A percentile compares a stretch with the other conserved stretches of the same genome.
Evolutionary conservation across 2,113 vertebrate species (phyloP).

Genomic region (Neolamprologus ventralis): DNA sequence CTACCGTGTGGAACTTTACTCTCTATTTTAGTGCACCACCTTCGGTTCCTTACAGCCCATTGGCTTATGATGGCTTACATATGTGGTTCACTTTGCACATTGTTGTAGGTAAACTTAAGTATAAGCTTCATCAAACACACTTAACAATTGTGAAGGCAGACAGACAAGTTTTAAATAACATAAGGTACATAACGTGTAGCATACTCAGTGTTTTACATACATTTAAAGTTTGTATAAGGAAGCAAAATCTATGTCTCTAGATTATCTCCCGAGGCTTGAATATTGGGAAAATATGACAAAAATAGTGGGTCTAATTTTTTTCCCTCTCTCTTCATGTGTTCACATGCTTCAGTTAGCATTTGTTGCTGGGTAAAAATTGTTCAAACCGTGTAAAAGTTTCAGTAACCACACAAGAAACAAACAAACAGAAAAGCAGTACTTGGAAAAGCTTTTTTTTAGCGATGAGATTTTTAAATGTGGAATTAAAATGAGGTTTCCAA

Average conservation of each 20-base stretch:
- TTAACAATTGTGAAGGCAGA: not conserved
- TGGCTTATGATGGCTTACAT: not conserved
- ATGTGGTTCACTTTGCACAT: not conserved
- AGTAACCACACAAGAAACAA: not conserved
- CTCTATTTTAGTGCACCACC: conserved; percentile 30
- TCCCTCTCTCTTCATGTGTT: not conserved
- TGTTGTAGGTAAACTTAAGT: not conserved
- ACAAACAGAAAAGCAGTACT: not conserved
- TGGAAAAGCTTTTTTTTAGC: not conserved
- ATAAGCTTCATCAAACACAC: not conserved
- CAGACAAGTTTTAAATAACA: not conserved
- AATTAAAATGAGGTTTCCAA: not conserved
- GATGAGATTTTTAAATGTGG: not conserved
- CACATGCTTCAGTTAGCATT: not conserved
- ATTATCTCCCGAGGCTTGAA: not conserved
- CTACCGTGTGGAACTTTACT: conserved; percentile 25
- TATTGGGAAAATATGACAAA: not conserved
- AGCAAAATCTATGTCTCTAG: not conserved
- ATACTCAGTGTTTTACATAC: not conserved
- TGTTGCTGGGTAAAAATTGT: not conserved
- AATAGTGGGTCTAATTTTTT: not conserved
- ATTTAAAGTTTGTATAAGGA: not conserved
- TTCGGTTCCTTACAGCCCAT: not conserved
- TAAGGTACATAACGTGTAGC: not conserved
- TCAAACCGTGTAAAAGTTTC: not conserved